Evolutionary conservation across 2,113 vertebrate species (phyloP).

Genomic region (Aegypius monachus): DNA sequence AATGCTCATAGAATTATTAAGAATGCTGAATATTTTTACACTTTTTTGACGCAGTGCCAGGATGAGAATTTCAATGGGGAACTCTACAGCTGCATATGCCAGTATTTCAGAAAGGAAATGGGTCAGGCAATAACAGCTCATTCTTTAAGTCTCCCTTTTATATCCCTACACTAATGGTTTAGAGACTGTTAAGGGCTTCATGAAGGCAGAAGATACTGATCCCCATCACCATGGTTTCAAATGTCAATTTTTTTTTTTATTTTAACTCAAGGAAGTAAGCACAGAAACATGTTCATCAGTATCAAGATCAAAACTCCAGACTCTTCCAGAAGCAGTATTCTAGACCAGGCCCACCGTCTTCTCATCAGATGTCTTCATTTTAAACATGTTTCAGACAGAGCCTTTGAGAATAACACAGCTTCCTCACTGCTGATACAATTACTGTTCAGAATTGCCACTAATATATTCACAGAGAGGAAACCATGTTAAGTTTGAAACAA

Average conservation of each 20-base stretch:
- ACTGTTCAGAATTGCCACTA: constrained; percentile 3
- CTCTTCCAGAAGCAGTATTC: neutral
- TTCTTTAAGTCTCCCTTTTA: neutral
- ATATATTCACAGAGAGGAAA: constrained; percentile 24
- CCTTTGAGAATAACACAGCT: neutral
- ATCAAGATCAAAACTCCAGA: neutral
- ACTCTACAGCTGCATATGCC: neutral
- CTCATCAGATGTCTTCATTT: neutral
- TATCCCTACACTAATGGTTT: neutral
- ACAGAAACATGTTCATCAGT: neutral
- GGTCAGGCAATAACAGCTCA: neutral
- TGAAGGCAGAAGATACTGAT: neutral
- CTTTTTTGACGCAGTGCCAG: neutral
- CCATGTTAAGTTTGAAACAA: neutral
- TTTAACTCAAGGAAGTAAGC: neutral
- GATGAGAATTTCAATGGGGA: neutral
- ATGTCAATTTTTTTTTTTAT: neutral
- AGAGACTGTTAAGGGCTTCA: neutral
- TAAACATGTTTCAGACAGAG: neutral
- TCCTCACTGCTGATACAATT: neutral
- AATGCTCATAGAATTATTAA: neutral
- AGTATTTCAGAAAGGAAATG: neutral
- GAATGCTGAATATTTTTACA: constrained; percentile 20
- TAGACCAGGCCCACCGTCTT: neutral
- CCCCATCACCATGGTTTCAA: neutral